Percentiles rank a stretch among this genome's conserved stretches.
phyloP scores from a whole-genome alignment of 2,888 invertebrate species.

The Cantharis flavilabris region DNA sequence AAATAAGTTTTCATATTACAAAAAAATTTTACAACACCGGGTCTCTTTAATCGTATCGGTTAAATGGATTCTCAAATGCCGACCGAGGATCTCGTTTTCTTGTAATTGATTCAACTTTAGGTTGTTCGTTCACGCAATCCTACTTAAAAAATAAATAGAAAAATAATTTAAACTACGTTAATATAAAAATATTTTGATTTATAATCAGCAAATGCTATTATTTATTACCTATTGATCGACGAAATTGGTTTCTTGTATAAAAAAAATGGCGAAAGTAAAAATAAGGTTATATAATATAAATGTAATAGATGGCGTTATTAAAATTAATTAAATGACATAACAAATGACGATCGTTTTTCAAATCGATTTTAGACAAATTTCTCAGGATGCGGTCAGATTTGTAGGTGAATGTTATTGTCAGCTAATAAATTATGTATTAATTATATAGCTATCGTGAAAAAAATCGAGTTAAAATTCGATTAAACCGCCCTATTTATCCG shows the following conservation, averaged over 20 bases:
- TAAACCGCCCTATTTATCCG: slow-evolving; percentile 20
- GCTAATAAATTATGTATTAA: slow-evolving; percentile 14
- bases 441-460: slow-evolving; percentile 10
- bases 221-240: not conserved
- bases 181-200: not conserved
- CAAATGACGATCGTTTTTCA: not conserved
- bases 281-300: not conserved
- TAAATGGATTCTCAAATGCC: slow-evolving; percentile 7
- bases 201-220: not conserved
- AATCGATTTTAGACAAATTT: not conserved
- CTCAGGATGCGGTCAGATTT: not conserved
- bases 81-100: slow-evolving; percentile 17
- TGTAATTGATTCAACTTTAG: slow-evolving; percentile 18
- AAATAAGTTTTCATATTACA: not conserved
- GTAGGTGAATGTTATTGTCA: not conserved
- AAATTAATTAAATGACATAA: not conserved
- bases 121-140: slow-evolving; percentile 18
- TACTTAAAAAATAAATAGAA: slow-evolving; percentile 11
- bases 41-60: not conserved
- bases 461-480: slow-evolving; percentile 13
- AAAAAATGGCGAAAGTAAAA: not conserved
- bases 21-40: not conserved
- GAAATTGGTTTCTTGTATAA: not conserved
- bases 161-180: not conserved
- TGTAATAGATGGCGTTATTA: not conserved